Base-by-base conservation (phyloP, 2,888 invertebrate genomes). In the Oeneis ivallda region DNA sequence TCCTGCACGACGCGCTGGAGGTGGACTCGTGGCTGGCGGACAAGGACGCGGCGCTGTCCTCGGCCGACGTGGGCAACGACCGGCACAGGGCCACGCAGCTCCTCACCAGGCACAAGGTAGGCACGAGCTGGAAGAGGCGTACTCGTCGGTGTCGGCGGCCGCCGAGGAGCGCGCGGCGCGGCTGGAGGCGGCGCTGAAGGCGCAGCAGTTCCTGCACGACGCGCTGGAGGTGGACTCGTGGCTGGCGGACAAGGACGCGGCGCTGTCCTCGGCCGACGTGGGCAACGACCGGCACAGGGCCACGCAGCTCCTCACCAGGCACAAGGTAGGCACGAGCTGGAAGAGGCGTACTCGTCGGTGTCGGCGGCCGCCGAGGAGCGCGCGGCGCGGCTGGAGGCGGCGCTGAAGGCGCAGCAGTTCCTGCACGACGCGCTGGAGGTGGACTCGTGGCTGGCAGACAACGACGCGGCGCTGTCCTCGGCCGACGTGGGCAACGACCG, bases 11-110 rank as follows among this genome's bases (percentile, higher is more conserved):
- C 82, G 96, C 97, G 11, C 95, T 95, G 54, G 98, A 98, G 86
- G 96, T 98, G 70, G 98, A 98, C 86, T 95, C 96, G 34, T 98
- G 98, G 98, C 93, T 98, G 70, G 95, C 95, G 45, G 98, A 98
- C 87, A 96, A 96, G 82, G 95, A 95, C 56, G 96, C 96, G 68
- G 94, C 96, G 39, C 87, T 98, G 6, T 94, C 94, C 41, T 96
- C 96, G n/a, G 95, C 95, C 0, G 97, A 98, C 82, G 96, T 95
- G 70, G 98, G 98, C n/a, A 92, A 96, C 58, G 98, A 98, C 85
- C 93, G 98, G 43, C 97, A 97, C 77, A 94, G 97, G 0, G 98
- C 98, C 17, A 97, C 98, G 47, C 98, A 98, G 86, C 92, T 99
- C 52, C 92, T 99, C 17, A 98, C 98, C 0, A 97, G 98, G 81